Percentiles rank a stretch among this genome's conserved stretches.
phyloP scores from a whole-genome alignment of 2,113 vertebrate species.

The Sapajus apella region DNA sequence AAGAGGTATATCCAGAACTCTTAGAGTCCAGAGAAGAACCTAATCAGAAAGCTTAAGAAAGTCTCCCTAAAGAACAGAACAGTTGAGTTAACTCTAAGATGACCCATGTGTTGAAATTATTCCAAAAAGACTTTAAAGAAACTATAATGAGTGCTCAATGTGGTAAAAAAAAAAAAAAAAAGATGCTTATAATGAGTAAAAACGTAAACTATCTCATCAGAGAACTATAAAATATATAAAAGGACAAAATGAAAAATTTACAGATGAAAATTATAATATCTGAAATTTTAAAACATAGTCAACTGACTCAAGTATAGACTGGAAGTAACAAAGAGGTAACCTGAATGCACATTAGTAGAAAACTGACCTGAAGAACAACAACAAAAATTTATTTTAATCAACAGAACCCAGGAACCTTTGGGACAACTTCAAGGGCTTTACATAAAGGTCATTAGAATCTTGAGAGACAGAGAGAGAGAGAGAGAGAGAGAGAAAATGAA shows the following conservation, averaged over 20 bases:
- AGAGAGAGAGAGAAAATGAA: neutral
- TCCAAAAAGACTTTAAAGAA: neutral
- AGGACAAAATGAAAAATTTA: neutral
- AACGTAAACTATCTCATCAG: neutral
- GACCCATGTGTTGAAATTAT: neutral
- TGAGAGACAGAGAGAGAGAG: neutral
- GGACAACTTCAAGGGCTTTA: neutral
- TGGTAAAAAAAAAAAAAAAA: constrained; percentile 39
- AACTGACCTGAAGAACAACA: neutral
- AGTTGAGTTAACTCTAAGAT: neutral
- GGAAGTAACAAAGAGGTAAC: neutral
- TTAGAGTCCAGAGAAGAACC: neutral
- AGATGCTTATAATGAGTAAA: neutral
- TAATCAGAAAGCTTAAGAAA: neutral
- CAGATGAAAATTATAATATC: neutral
- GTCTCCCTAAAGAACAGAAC: neutral
- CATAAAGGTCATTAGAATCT: neutral
- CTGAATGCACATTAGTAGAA: neutral
- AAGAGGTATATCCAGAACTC: neutral
- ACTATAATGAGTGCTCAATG: neutral
- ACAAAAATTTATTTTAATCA: neutral
- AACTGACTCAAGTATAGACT: neutral
- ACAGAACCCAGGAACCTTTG: neutral
- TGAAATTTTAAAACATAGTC: neutral
- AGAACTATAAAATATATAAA: neutral